Percentiles rank a stretch among this genome's conserved stretches.
Conservation (phyloP, 2,113 vertebrate genomes). For the Alaudala cheleensis region DNA sequence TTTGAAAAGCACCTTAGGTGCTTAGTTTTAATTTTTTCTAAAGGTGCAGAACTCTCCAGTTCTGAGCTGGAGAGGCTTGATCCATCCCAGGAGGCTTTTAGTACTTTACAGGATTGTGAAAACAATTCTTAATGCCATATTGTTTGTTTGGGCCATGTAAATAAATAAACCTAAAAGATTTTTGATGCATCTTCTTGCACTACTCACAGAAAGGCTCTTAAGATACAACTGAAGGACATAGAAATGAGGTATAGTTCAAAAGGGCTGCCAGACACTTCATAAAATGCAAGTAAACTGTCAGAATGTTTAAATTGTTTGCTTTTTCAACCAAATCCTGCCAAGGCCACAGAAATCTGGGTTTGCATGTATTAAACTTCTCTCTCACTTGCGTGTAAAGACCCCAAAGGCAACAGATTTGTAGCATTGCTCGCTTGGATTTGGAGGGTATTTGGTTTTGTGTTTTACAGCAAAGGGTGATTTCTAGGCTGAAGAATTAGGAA, state of each 20-base stretch:
- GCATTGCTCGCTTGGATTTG: neutral
- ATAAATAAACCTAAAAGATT: neutral
- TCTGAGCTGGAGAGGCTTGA: neutral
- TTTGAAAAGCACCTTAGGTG: constrained; percentile 35
- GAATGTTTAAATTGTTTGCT: neutral
- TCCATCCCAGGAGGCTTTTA: neutral
- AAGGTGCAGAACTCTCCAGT: neutral
- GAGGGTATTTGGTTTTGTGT: neutral
- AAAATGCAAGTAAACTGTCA: neutral
- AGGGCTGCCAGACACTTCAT: neutral
- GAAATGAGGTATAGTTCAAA: neutral
- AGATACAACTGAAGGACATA: neutral
- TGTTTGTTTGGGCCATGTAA: neutral
- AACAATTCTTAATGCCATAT: neutral
- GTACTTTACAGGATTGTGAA: neutral
- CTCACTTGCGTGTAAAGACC: neutral
- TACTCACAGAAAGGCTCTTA: neutral
- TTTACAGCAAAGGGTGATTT: neutral
- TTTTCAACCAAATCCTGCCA: neutral
- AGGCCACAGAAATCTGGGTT: neutral
- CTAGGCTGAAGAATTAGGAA: neutral
- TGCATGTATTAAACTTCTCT: neutral
- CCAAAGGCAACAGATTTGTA: neutral
- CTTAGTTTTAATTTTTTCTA: neutral
- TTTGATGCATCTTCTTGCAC: neutral